phyloP scores from a whole-genome alignment of 2,797 vertebrate genomes.

The Zenarchopterus dispar region DNA sequence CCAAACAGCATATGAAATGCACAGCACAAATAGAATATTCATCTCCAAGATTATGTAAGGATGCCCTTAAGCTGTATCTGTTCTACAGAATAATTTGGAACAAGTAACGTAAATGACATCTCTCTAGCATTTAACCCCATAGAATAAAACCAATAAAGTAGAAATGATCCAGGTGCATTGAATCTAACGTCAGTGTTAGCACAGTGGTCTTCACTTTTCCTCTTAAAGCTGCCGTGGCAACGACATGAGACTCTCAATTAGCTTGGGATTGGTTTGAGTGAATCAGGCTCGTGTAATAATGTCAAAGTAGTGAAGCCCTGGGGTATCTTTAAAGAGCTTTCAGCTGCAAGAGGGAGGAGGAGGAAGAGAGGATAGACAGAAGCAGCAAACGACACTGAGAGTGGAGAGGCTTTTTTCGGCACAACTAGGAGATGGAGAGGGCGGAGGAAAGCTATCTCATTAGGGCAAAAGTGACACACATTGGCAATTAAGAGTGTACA shows the following conservation, averaged over 20 bases:
- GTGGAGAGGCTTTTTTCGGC: constrained; percentile 35
- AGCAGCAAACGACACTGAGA: constrained; percentile 13
- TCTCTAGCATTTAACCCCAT: too few species aligned
- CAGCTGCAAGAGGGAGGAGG: constrained; percentile 43
- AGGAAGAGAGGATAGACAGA: constrained; percentile 22
- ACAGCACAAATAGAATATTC: constrained; percentile 31
- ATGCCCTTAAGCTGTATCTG: constrained; percentile 17
- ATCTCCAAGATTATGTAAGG: constrained; percentile 29
- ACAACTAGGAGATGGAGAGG: constrained; percentile 20
- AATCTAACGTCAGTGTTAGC: constrained; percentile 19
- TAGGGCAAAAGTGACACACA: constrained; percentile 28
- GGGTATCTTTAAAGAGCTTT: constrained; percentile 79
- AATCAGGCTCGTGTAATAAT: constrained; percentile 78
- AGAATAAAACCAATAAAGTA: not conserved
- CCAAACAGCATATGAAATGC: constrained; percentile 17
- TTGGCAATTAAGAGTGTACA: constrained; percentile 27
- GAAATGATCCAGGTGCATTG: constrained; percentile 10
- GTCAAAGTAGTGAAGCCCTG: constrained; percentile 77
- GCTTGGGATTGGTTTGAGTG: constrained; percentile 78
- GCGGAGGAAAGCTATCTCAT: constrained; percentile 38
- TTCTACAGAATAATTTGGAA: constrained; percentile 15
- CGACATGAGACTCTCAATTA: constrained; percentile 75
- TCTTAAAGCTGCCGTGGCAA: constrained; percentile 60
- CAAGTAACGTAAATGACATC: not conserved
- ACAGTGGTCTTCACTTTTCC: constrained; percentile 34